These are phyloP conservation scores for Stenodera caucasica DNA, from an alignment of 2,888 invertebrate genomes.

Conservation along the genomic window DNA sequence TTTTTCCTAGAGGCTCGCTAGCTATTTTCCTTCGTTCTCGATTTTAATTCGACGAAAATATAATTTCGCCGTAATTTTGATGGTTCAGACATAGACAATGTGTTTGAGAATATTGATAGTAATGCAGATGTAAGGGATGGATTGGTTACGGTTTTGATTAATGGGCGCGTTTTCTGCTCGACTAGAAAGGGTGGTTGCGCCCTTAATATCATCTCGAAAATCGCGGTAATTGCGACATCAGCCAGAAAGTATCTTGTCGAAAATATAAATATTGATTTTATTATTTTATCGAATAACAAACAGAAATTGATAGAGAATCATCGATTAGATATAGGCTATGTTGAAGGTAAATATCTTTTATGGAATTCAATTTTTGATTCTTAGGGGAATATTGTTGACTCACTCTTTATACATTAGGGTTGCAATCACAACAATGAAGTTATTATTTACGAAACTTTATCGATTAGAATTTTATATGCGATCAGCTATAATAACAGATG, in stretches of 20 bases:
- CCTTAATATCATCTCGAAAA: not conserved
- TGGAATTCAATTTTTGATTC: not conserved
- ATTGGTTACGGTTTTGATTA: conserved; percentile 7
- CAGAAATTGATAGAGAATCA: not conserved
- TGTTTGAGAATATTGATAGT: conserved; percentile 5
- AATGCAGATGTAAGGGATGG: conserved; percentile 4
- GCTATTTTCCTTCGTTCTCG: not conserved
- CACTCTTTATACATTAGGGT: conserved; percentile 1
- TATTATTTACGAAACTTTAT: not conserved
- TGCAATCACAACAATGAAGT: not conserved
- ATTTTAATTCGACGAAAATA: too few species aligned
- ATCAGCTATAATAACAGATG: not conserved
- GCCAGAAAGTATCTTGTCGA: too few species aligned
- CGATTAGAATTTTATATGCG: too few species aligned
- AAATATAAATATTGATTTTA: too few species aligned
- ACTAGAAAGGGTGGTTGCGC: not conserved
- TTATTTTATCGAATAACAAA: not conserved
- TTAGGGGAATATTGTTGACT: not conserved
- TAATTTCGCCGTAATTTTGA: too few species aligned
- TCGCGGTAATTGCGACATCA: not conserved
- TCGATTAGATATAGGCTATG: not conserved
- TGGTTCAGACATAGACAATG: not conserved
- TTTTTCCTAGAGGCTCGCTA: not conserved
- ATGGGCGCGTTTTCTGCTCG: conserved; percentile 3
- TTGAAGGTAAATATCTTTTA: not conserved